Conservation (phyloP, 2,888 invertebrate genomes). For the Timandra comae region DNA sequence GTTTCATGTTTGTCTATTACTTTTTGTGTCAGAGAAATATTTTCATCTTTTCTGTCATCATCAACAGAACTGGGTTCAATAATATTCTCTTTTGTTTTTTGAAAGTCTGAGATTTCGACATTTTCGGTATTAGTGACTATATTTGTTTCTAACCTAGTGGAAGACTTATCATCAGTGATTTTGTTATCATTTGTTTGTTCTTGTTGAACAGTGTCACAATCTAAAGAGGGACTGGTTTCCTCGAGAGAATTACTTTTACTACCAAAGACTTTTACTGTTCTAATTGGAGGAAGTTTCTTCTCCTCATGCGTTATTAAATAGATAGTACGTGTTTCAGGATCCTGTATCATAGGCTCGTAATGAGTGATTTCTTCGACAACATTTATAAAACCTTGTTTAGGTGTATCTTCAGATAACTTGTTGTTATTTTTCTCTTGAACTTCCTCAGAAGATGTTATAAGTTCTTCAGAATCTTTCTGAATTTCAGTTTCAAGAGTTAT, state of each 20-base stretch:
- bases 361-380: slow-evolving; percentile 50
- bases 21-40: too few relatives aligned
- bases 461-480: too few relatives aligned
- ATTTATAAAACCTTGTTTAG: slow-evolving; percentile 42
- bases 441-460: too few relatives aligned
- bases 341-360: slow-evolving; percentile 41
- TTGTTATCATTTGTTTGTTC: slow-evolving; percentile 31
- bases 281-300: slow-evolving; percentile 80
- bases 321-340: slow-evolving; percentile 67
- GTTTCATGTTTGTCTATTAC: too few relatives aligned
- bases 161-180: slow-evolving; percentile 41
- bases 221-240: slow-evolving; percentile 24
- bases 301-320: slow-evolving; percentile 85
- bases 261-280: slow-evolving; percentile 71
- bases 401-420: slow-evolving; percentile 44
- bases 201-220: slow-evolving; percentile 18
- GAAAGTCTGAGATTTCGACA: background rate
- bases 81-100: background rate
- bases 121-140: background rate
- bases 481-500: too few relatives aligned
- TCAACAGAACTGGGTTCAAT: background rate
- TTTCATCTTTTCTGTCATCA: too few relatives aligned
- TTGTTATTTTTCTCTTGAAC: slow-evolving; percentile 67
- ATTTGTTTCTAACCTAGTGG: slow-evolving; percentile 27
- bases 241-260: slow-evolving; percentile 78